phyloP scores from a whole-genome alignment of 2,888 invertebrate species.

The Cartodere bifasciata region DNA sequence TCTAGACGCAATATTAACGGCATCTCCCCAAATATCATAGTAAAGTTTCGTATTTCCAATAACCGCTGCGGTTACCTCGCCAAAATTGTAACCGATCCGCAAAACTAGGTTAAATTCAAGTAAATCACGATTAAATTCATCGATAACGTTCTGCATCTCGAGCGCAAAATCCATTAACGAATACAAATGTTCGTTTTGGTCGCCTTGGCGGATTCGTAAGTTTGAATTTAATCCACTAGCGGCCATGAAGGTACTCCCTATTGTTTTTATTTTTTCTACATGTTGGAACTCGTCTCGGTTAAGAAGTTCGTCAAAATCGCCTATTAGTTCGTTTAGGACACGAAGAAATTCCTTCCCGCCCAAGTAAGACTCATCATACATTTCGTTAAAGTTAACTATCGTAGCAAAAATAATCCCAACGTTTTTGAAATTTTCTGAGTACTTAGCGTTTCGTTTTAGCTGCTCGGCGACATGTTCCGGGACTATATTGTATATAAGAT shows the following conservation, averaged over 20 bases:
- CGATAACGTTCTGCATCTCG: conserved; percentile 80
- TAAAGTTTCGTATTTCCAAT: conserved; percentile 93
- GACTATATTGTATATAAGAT: conserved; percentile 92
- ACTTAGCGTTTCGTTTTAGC: conserved; percentile 82
- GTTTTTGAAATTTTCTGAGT: conserved; percentile 87
- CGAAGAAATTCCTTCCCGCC: conserved; percentile 90
- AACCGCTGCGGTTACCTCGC: conserved; percentile 92
- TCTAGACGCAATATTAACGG: conserved; percentile 91
- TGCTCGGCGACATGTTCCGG: conserved; percentile 91
- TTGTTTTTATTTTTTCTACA: conserved; percentile 96
- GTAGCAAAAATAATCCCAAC: conserved; percentile 93
- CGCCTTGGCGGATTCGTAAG: conserved; percentile 52
- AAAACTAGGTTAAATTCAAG: conserved; percentile 80
- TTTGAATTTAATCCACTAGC: conserved; percentile 87
- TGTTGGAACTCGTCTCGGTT: conserved; percentile 68
- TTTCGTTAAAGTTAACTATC: conserved; percentile 93
- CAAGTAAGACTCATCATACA: conserved; percentile 94
- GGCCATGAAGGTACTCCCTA: conserved; percentile 95
- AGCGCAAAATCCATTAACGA: conserved; percentile 86
- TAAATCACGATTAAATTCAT: conserved; percentile 79
- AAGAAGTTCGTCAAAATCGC: conserved; percentile 89
- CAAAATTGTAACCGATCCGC: conserved; percentile 81
- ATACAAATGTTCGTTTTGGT: conserved; percentile 66
- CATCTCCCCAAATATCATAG: conserved; percentile 98
- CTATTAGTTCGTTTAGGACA: conserved; percentile 90